Percentiles rank a stretch among this genome's conserved stretches.
Conservation (phyloP, 2,113 vertebrate species). For the Rutilus rutilus region DNA sequence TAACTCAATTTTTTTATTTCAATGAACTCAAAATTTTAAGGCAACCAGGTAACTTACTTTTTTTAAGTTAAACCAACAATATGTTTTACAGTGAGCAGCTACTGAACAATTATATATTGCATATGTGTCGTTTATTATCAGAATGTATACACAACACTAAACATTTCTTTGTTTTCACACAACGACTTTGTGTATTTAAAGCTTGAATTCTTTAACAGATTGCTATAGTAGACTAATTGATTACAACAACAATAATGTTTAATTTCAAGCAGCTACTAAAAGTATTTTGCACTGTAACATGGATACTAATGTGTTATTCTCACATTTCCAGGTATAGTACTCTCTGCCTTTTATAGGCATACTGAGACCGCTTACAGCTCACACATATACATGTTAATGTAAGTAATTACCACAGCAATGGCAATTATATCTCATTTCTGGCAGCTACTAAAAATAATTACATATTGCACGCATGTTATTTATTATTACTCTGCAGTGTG, state of each 20-base stretch:
- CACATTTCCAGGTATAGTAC: neutral
- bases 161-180: neutral
- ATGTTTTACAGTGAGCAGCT: neutral
- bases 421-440: conserved; percentile 17
- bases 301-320: neutral
- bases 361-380: neutral
- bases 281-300: neutral
- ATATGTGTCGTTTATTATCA: neutral
- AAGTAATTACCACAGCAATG: conserved; percentile 18
- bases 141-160: neutral
- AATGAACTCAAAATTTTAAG: too few species aligned
- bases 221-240: neutral
- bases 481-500: conserved; percentile 4
- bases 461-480: neutral
- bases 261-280: neutral
- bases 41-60: too few species aligned
- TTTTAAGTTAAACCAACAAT: too few species aligned
- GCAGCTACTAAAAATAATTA: conserved; percentile 34
- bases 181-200: neutral
- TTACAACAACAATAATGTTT: neutral
- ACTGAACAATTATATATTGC: neutral
- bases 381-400: neutral
- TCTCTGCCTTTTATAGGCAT: neutral
- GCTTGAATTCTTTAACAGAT: neutral
- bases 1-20: too few species aligned